Conservation (phyloP, 2,888 invertebrate species). For the Drosophila pseudotalamancana region DNA sequence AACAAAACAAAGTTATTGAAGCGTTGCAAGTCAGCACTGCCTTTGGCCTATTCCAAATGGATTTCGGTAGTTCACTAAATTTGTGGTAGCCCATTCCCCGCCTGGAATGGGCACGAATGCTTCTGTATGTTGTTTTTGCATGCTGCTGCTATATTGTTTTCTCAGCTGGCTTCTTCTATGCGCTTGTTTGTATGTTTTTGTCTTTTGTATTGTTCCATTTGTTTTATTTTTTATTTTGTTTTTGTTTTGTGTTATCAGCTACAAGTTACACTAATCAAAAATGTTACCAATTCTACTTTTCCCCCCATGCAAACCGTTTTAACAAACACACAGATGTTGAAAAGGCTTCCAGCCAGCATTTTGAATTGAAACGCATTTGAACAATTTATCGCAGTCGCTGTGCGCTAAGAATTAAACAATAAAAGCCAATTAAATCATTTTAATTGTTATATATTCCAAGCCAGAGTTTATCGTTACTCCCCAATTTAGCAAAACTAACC, state of each 20-base stretch:
- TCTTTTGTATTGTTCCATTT: background rate
- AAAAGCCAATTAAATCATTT: slow-evolving; percentile 56
- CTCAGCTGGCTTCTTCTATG: slow-evolving; percentile 25
- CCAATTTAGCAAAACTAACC: slow-evolving; percentile 58
- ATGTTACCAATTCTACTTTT: slow-evolving; percentile 58
- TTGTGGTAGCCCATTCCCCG: background rate
- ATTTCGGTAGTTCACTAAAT: slow-evolving; percentile 7
- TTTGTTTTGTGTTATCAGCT: slow-evolving; percentile 22
- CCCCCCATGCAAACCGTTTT: slow-evolving; percentile 33
- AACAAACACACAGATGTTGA: slow-evolving; percentile 69
- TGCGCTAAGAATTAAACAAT: slow-evolving; percentile 52
- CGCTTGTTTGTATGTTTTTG: slow-evolving; percentile 15
- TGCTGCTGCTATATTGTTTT: slow-evolving; percentile 41
- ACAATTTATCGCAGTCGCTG: slow-evolving; percentile 43
- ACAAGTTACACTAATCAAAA: slow-evolving; percentile 59
- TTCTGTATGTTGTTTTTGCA: slow-evolving; percentile 33
- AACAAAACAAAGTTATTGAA: slow-evolving; percentile 28
- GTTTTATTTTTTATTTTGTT: slow-evolving; percentile 21
- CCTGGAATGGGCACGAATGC: background rate
- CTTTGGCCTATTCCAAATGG: background rate
- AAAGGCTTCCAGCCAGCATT: slow-evolving; percentile 50
- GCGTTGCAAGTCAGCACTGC: slow-evolving; percentile 12
- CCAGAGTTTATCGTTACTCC: slow-evolving; percentile 62
- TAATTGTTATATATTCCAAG: slow-evolving; percentile 56
- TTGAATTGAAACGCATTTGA: slow-evolving; percentile 54